Evolutionary conservation across 2,113 vertebrate genomes (phyloP).

Genomic region (Bubo blakistoni): DNA sequence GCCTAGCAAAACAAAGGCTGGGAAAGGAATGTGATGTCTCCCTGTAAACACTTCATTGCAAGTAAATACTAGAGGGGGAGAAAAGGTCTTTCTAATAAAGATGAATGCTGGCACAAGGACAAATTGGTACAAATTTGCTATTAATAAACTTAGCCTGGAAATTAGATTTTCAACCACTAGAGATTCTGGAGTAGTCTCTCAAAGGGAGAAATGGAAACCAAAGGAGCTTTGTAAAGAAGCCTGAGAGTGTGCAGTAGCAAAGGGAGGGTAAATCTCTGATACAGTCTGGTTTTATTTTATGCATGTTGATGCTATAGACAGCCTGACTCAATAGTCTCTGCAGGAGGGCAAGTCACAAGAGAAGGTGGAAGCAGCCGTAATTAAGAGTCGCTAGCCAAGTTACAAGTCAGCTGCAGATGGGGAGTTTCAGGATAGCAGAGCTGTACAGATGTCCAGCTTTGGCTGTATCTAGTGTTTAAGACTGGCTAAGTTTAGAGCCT

Average conservation of each 20-base stretch:
- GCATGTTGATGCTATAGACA: background rate
- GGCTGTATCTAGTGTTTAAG: background rate
- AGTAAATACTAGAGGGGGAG: background rate
- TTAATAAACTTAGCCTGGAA: constrained; percentile 36
- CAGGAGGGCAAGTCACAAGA: background rate
- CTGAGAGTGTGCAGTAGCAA: background rate
- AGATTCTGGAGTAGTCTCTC: background rate
- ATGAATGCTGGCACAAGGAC: constrained; percentile 6
- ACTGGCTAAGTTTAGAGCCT: background rate
- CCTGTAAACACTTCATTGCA: background rate
- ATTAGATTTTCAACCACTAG: background rate
- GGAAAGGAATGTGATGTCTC: background rate
- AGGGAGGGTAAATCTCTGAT: background rate
- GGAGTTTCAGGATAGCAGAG: background rate
- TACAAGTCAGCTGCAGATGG: background rate
- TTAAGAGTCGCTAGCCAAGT: background rate
- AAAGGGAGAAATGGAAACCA: background rate
- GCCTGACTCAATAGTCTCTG: background rate
- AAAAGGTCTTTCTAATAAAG: constrained; percentile 5
- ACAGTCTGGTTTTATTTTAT: background rate
- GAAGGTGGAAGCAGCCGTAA: background rate
- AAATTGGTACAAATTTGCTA: constrained; percentile 29
- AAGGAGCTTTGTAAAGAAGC: background rate
- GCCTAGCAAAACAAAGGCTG: background rate
- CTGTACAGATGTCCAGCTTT: background rate